These are phyloP conservation scores for Mastomys natalensis DNA, from an alignment of 2,113 vertebrate genomes.

Conservation along the genomic window DNA sequence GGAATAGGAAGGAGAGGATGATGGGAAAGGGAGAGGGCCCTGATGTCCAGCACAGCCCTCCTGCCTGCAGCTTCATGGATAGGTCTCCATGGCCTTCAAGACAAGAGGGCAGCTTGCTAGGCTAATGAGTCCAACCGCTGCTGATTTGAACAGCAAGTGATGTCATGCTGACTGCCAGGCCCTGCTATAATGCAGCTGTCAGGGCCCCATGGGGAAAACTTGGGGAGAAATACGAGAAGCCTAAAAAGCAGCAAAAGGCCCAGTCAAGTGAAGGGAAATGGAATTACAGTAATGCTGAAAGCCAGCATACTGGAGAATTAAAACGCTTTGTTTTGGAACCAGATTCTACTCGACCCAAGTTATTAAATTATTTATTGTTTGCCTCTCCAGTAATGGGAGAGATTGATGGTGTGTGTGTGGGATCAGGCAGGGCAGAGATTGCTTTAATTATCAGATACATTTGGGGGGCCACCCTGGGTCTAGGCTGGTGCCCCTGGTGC, in stretches of 20 bases:
- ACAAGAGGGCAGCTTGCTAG: slow-evolving; percentile 54
- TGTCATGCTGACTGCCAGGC: neutral
- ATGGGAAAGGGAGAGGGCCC: slow-evolving; percentile 29
- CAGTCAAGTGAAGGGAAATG: slow-evolving; percentile 63
- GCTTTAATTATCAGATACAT: slow-evolving; percentile 76
- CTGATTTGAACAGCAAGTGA: slow-evolving; percentile 36
- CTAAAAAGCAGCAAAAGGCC: slow-evolving; percentile 73
- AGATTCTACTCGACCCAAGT: slow-evolving; percentile 61
- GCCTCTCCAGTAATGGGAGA: slow-evolving; percentile 76
- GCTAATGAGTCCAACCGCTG: slow-evolving; percentile 69
- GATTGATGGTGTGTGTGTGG: slow-evolving; percentile 30
- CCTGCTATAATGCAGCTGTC: slow-evolving; percentile 69
- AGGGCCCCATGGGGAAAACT: slow-evolving; percentile 50
- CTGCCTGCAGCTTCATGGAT: slow-evolving; percentile 58
- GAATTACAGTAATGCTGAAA: slow-evolving; percentile 72
- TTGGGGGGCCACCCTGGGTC: slow-evolving; percentile 42
- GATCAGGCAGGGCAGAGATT: slow-evolving; percentile 60
- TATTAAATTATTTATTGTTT: slow-evolving; percentile 82
- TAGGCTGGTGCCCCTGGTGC: neutral
- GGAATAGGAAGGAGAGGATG: neutral
- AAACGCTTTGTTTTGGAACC: slow-evolving; percentile 67
- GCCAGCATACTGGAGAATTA: neutral
- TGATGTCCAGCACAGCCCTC: slow-evolving; percentile 50
- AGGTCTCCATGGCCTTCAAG: slow-evolving; percentile 64
- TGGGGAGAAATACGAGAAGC: slow-evolving; percentile 67